Percentiles rank a stretch among this genome's conserved stretches.
Conservation (phyloP, 1,140 invertebrate genomes). For the Plectrocnemia conspersa region DNA sequence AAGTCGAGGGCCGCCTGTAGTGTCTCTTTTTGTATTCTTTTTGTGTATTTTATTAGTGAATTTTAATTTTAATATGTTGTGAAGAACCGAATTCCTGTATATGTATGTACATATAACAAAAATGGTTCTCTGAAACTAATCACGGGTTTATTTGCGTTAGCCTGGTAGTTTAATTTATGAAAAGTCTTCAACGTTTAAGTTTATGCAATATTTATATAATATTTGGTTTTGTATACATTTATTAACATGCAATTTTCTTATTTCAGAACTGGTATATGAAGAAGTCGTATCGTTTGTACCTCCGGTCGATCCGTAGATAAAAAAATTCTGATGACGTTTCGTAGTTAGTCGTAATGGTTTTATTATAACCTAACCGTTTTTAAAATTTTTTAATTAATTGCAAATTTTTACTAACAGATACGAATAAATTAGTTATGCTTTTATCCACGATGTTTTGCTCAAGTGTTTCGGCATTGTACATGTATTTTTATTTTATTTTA, state of each 20-base stretch:
- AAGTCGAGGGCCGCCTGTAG: neutral
- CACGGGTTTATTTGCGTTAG: too few species aligned
- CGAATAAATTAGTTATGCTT: neutral
- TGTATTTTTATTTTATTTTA: neutral
- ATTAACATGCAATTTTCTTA: constrained; percentile 28
- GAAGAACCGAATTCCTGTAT: too few species aligned
- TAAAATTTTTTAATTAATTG: neutral
- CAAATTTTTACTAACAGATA: neutral
- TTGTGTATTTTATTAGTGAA: constrained; percentile 14
- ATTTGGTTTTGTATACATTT: constrained; percentile 9
- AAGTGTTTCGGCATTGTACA: too few species aligned
- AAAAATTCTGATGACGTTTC: neutral
- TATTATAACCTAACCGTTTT: neutral
- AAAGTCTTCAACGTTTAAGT: too few species aligned
- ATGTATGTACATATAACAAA: too few species aligned
- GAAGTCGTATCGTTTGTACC: constrained; percentile 72
- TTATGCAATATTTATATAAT: too few species aligned
- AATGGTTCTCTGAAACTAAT: too few species aligned
- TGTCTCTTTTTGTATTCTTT: neutral
- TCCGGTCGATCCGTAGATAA: constrained; percentile 49
- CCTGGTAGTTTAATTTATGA: too few species aligned
- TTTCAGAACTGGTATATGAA: constrained; percentile 71
- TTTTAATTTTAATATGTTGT: too few species aligned
- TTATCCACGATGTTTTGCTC: too few species aligned
- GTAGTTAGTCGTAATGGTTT: neutral